Conservation (phyloP, 2,888 invertebrate species). For the Arge pagana region DNA sequence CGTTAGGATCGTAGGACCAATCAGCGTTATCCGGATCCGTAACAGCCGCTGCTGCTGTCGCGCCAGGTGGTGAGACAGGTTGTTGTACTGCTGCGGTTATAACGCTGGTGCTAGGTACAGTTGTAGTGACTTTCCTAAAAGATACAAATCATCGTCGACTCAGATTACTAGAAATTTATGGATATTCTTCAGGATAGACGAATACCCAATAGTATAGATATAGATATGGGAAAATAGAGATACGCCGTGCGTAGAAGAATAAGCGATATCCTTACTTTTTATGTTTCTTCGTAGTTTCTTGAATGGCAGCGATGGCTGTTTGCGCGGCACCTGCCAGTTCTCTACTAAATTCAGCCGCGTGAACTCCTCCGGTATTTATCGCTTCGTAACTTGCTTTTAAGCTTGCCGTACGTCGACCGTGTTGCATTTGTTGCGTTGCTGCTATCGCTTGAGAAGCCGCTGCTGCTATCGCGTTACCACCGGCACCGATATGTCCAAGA, state of each 20-base stretch:
- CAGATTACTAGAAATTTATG: too few species aligned
- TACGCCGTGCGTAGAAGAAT: too few species aligned
- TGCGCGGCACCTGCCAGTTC: conserved; percentile 76
- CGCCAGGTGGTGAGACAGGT: conserved; percentile 57
- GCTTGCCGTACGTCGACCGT: conserved; percentile 90
- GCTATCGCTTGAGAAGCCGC: conserved; percentile 96
- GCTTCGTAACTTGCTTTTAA: conserved; percentile 96
- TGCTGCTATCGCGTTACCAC: conserved; percentile 86
- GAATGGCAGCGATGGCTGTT: conserved; percentile 72
- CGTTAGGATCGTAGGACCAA: conserved; percentile 95
- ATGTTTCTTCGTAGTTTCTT: conserved; percentile 68
- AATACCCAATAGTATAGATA: too few species aligned
- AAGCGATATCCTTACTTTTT: conserved; percentile 62
- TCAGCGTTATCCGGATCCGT: conserved; percentile 73
- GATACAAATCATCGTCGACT: too few species aligned
- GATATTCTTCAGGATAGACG: too few species aligned
- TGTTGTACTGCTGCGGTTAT: conserved; percentile 50
- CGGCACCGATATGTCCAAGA: conserved; percentile 83
- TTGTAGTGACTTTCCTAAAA: conserved; percentile 51
- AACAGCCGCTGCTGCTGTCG: conserved; percentile 59
- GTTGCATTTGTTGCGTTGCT: conserved; percentile 94
- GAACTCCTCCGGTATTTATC: conserved; percentile 69
- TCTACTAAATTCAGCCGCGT: conserved; percentile 72
- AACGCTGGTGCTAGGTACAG: conserved; percentile 50
- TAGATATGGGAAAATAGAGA: not conserved